Base-by-base conservation (phyloP, 2,113 vertebrate species). In the Girardinichthys multiradiatus region DNA sequence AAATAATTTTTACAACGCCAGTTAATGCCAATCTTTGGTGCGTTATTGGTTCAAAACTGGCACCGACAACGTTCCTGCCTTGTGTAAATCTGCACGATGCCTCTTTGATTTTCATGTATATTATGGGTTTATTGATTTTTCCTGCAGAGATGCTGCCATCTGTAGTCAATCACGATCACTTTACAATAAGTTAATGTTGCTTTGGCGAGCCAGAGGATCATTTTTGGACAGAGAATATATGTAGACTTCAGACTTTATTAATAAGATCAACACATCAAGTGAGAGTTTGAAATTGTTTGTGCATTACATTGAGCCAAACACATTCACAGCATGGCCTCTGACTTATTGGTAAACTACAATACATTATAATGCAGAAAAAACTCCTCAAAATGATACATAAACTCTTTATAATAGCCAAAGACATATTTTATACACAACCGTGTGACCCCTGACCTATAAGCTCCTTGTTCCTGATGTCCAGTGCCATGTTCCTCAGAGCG, bases 391-490 rank as follows among this genome's bases (percentile, higher is more conserved):
- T n/a, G n/a, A n/a, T n/a, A n/a, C n/a, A n/a, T n/a, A n/a, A n/a
- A n/a, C n/a, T n/a, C n/a, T n/a, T n/a, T n/a, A n/a, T n/a, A n/a
- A n/a, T n/a, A 64, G 62, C 4, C n/a, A 1, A 21, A 70, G 27
- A 26, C 37, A n/a, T 21, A 31, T 27, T 39, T 33, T n/a, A 39
- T 51, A 2, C 39, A 2, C 39, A 24, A 62, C 33, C 26, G 64
- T 24, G 62, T 71, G 45, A 66, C 68, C 54, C 3, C 95, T 28
- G 61, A 99, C 98, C 98, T 27, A 99, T 99, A 0, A 99, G 97
- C 87, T 99, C 98, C 91, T 99, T 99, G 90, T 99, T 99, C 45
- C 98, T 95, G 8, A 98, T 96, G 4, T 99, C 98, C 45, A 99
- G 73, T 0, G 98, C 98, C 98, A 99, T 99, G 85, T 99, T 99